A percentile compares a stretch with the other conserved stretches of the same genome.
phyloP scores from a whole-genome alignment of 1,140 invertebrate genomes.

The Drosophila elegans region DNA sequence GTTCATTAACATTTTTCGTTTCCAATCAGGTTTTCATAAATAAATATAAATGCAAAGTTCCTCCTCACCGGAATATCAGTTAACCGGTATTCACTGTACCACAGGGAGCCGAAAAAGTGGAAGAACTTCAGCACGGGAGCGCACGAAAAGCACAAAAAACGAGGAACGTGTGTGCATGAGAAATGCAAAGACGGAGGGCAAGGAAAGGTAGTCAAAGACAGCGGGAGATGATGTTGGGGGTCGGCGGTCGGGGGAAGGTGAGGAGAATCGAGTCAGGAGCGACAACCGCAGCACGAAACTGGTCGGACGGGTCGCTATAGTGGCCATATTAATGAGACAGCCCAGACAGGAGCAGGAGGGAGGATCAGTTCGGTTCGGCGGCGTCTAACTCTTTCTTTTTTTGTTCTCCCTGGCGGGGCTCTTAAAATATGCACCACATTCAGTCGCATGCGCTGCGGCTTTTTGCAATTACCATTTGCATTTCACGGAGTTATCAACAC shows the following conservation, averaged over 20 bases:
- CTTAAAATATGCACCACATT: constrained; percentile 57
- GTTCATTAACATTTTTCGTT: not conserved
- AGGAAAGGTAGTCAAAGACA: constrained; percentile 21
- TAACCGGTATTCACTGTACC: constrained; percentile 37
- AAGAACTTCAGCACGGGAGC: constrained; percentile 67
- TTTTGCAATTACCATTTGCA: constrained; percentile 71
- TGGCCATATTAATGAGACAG: constrained; percentile 16
- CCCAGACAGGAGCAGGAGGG: constrained; percentile 59
- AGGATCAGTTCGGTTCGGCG: constrained; percentile 29
- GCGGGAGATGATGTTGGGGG: constrained; percentile 7
- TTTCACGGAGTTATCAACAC: constrained; percentile 56
- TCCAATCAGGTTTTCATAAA: not conserved
- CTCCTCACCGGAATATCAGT: not conserved
- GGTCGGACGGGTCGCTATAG: constrained; percentile 70
- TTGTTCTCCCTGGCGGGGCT: constrained; percentile 18
- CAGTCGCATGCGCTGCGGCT: constrained; percentile 50
- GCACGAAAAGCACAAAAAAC: constrained; percentile 34
- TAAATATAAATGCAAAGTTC: not conserved
- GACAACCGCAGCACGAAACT: constrained; percentile 63
- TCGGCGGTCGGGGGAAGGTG: not conserved
- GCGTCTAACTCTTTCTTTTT: constrained; percentile 18
- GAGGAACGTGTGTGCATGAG: constrained; percentile 67
- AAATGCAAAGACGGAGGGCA: constrained; percentile 62
- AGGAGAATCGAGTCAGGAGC: constrained; percentile 46
- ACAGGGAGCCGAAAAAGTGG: constrained; percentile 55